phyloP scores from a whole-genome alignment of 2,113 vertebrate genomes.

The Glaucidium brasilianum region DNA sequence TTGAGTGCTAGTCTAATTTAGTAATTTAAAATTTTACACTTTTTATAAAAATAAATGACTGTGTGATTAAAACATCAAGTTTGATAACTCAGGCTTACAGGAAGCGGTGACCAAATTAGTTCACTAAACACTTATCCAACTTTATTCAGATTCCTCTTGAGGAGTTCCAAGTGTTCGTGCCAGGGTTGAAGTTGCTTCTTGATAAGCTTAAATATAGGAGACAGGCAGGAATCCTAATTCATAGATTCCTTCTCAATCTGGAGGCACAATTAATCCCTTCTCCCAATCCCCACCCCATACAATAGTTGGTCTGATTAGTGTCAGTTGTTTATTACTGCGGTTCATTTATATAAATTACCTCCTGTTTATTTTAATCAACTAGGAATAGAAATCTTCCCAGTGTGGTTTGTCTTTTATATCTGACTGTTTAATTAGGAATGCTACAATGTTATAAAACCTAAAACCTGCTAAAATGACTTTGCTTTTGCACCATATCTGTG shows the following conservation, averaged over 20 bases:
- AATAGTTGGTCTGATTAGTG: background rate
- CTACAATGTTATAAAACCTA: background rate
- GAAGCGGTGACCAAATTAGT: background rate
- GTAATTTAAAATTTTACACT: background rate
- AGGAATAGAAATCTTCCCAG: background rate
- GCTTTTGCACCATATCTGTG: background rate
- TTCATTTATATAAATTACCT: background rate
- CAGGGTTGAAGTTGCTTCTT: background rate
- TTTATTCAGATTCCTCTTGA: background rate
- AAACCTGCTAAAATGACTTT: background rate
- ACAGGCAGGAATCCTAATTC: background rate
- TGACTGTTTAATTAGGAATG: background rate
- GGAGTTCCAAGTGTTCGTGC: background rate
- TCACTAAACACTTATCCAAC: background rate
- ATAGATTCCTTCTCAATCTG: background rate
- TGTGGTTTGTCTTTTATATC: background rate
- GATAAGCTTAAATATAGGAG: background rate
- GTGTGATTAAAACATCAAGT: background rate
- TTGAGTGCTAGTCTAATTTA: background rate
- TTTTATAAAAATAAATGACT: background rate
- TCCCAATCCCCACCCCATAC: background rate
- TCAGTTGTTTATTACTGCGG: background rate
- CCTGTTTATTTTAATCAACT: background rate
- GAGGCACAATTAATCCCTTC: background rate
- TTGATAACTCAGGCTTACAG: background rate